Evolutionary conservation across 2,797 vertebrate species (phyloP), one percentile per base, ranked within the genome.

Genomic region (Anableps anableps): DNA sequence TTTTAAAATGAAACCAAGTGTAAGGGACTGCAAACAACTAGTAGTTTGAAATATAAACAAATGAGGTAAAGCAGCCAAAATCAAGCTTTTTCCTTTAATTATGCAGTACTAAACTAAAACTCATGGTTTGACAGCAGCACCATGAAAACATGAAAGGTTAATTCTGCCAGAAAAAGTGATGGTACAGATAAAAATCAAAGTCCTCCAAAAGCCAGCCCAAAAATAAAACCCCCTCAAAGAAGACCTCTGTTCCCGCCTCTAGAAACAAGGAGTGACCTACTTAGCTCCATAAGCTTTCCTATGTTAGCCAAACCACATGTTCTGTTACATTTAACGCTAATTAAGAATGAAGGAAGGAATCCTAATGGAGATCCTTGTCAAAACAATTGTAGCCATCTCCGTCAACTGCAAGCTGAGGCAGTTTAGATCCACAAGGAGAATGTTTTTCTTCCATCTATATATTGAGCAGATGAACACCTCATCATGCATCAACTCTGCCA

Each of bases 181-280:
- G 71, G 88, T 86, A 80, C 85, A 95, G 91, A 95, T 93, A 62
- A 90, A n/a, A 94, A 95, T 93, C 83, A 84, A 41, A 83, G 83
- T 90, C 88, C 85, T 89, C 82, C 74, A 90, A 82, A 91, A 93
- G 79, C 55, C 47, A 77, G 88, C 84, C 91, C 82, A 88, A 95
- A 77, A 96, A 95, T 93, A 94, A 94, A 92, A 93, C 87, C 90
- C 88, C 90, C 92, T 90, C 85, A 88, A 84, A 88, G 83, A 89
- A 83, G 72, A 88, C 90, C 94, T 93, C 83, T 74, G 86, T 92
- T 92, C 87, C 77, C 62, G 73, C 87, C 89, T 90, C 78, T 79
- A 83, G 86, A 75, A 87, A 89, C 87, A 88, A 93, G 85, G 83
- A 90, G 73, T 93, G 94, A 94, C 95, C 95, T 95, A 95, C 94